Percentiles rank a stretch among this genome's conserved stretches.
Conservation (phyloP, 1,140 invertebrate genomes). For the Probaryconus sp. region DNA sequence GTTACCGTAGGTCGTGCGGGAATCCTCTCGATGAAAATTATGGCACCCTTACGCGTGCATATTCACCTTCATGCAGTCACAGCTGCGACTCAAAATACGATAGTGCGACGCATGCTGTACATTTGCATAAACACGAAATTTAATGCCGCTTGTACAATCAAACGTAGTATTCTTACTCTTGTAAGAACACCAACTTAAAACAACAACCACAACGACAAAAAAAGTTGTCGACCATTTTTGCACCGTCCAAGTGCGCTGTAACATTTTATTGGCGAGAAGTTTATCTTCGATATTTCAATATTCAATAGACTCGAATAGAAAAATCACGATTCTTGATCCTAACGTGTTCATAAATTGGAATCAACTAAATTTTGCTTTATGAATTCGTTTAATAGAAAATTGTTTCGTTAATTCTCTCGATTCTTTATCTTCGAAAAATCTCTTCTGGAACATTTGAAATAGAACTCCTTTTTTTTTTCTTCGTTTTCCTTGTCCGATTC, state of each 20-base stretch:
- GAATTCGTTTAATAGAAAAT: too few species aligned
- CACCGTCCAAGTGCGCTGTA: not conserved
- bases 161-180: conserved; percentile 50
- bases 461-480: too few species aligned
- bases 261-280: conserved; percentile 11
- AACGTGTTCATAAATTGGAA: too few species aligned
- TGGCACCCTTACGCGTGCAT: conserved; percentile 60
- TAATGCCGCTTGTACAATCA: conserved; percentile 57
- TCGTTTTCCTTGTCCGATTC: too few species aligned
- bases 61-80: conserved; percentile 61
- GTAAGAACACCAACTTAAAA: conserved; percentile 27
- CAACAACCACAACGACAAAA: conserved; percentile 22
- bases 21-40: conserved; percentile 62
- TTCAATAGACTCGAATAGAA: too few species aligned
- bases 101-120: conserved; percentile 62
- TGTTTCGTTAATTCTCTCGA: too few species aligned
- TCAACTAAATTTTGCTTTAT: too few species aligned
- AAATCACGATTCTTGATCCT: too few species aligned
- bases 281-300: too few species aligned
- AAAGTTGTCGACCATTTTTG: conserved; percentile 20
- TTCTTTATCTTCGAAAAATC: too few species aligned
- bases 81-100: conserved; percentile 71
- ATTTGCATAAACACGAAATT: conserved; percentile 73
- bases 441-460: too few species aligned
- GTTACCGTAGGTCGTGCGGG: conserved; percentile 50